Conservation (phyloP, 2,888 invertebrate genomes). For the Euspilapteryx auroguttella region DNA sequence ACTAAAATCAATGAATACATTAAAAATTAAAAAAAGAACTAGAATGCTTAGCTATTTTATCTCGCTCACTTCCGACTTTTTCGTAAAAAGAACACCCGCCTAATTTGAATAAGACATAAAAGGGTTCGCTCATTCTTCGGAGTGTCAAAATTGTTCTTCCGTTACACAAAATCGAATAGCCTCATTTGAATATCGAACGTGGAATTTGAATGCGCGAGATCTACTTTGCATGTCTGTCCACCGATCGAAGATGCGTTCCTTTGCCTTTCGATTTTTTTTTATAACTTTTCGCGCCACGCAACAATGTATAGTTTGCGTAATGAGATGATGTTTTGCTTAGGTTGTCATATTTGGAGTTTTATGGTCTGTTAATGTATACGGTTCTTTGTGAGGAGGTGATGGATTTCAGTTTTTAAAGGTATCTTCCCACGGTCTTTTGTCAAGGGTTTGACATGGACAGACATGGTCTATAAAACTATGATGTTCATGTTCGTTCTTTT, state of each 20-base stretch:
- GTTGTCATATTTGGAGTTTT: slow-evolving; percentile 44
- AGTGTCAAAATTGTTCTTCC: slow-evolving; percentile 60
- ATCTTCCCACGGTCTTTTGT: too few relatives aligned
- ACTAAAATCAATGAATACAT: slow-evolving; percentile 41
- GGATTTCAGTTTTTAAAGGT: too few relatives aligned
- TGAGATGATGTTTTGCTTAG: slow-evolving; percentile 53
- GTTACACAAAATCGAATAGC: slow-evolving; percentile 27
- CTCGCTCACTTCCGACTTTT: slow-evolving; percentile 17
- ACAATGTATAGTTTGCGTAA: slow-evolving; percentile 41
- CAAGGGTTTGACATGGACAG: too few relatives aligned
- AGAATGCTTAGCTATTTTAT: slow-evolving; percentile 19
- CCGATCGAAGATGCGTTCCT: slow-evolving; percentile 8
- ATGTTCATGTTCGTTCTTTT: too few relatives aligned
- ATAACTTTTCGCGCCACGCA: slow-evolving; percentile 31
- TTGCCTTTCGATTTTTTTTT: slow-evolving; percentile 15
- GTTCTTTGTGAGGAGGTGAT: slow-evolving; percentile 21
- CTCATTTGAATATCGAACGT: slow-evolving; percentile 52
- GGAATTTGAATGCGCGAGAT: slow-evolving; percentile 22
- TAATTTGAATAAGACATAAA: slow-evolving; percentile 45
- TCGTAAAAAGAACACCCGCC: slow-evolving; percentile 22
- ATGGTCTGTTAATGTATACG: slow-evolving; percentile 25
- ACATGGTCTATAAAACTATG: too few relatives aligned
- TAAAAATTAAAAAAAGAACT: slow-evolving; percentile 30
- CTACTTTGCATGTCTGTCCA: slow-evolving; percentile 46
- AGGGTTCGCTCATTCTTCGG: slow-evolving; percentile 46